phyloP scores from a whole-genome alignment of 35 echinoderm and acorn worm genomes.

The Patiria miniata region DNA sequence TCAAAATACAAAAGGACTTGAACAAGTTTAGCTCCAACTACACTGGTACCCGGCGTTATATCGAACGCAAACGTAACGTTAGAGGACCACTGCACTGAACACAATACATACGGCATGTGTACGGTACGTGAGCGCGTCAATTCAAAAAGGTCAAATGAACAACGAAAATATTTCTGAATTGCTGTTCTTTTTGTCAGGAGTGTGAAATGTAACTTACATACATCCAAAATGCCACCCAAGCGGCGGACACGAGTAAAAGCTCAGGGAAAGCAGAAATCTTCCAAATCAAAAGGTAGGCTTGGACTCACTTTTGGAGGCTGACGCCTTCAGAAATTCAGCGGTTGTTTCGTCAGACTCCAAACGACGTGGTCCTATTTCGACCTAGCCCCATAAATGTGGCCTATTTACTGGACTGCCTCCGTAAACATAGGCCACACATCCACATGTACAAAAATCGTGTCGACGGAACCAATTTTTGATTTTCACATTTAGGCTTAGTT shows the following conservation, averaged over 20 bases:
- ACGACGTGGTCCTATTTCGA: background rate
- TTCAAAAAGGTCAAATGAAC: background rate
- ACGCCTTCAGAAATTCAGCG: background rate
- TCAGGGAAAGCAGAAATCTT: conserved; percentile 1
- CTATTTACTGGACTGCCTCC: too few relatives aligned
- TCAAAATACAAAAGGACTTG: background rate
- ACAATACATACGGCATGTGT: background rate
- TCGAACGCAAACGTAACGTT: background rate
- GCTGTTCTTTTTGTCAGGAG: background rate
- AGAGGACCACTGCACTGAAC: background rate
- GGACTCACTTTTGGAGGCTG: background rate
- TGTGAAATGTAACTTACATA: background rate
- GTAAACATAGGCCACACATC: too few relatives aligned
- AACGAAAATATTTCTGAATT: too few relatives aligned
- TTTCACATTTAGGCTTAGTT: too few relatives aligned
- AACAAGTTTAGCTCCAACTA: background rate
- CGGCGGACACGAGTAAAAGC: background rate
- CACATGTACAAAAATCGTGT: too few relatives aligned
- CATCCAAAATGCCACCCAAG: background rate
- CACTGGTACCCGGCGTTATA: background rate
- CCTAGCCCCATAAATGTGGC: background rate
- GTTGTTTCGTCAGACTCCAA: background rate
- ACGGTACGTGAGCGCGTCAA: background rate
- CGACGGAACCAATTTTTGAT: background rate
- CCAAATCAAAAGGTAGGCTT: background rate